These are phyloP conservation scores for Pipistrellus pipistrellus DNA, from an alignment of 2,797 vertebrate genomes.

Conservation along the genomic window DNA sequence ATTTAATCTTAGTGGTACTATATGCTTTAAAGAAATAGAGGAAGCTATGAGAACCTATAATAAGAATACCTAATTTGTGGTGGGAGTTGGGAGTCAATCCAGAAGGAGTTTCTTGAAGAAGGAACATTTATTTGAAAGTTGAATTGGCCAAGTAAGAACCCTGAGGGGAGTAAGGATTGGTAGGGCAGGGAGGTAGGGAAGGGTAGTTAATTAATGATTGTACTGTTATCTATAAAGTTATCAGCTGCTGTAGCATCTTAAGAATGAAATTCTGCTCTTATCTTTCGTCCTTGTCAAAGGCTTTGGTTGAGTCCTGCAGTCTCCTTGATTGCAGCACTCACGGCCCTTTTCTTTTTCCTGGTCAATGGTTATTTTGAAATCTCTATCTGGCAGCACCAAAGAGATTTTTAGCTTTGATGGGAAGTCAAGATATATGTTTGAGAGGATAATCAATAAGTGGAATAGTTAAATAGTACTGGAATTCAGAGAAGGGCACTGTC, in stretches of 20 bases:
- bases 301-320: background rate
- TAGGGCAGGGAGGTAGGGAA: background rate
- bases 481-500: background rate
- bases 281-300: background rate
- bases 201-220: constrained; percentile 43
- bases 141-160: background rate
- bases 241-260: background rate
- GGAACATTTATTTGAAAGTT: background rate
- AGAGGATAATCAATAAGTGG: background rate
- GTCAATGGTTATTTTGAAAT: constrained; percentile 30
- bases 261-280: constrained; percentile 18
- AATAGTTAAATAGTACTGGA: background rate
- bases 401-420: constrained; percentile 13
- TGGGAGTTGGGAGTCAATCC: background rate
- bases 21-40: constrained; percentile 14
- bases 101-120: constrained; percentile 25
- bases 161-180: background rate
- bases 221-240: background rate
- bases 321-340: background rate
- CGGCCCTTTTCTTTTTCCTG: background rate
- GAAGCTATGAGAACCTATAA: background rate
- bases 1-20: constrained; percentile 16
- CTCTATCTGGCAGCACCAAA: constrained; percentile 2
- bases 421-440: background rate
- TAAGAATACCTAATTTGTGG: background rate